Evolutionary conservation across 2,888 invertebrate genomes (phyloP).

Genomic region (Oscheius myriophilus): DNA sequence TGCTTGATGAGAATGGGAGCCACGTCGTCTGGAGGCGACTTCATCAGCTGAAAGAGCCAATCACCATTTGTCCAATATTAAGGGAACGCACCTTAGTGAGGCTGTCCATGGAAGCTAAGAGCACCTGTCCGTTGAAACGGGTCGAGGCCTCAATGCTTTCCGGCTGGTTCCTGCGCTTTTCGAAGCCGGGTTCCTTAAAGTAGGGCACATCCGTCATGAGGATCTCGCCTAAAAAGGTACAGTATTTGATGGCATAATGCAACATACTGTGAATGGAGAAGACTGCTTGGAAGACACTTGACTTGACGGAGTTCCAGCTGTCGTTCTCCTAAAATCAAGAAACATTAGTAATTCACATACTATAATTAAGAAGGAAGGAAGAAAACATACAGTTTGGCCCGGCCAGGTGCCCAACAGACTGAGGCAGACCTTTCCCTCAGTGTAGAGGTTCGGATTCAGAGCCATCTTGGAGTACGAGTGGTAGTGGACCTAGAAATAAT

Average conservation of each 20-base stretch:
- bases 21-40: conserved; percentile 11
- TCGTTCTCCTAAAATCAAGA: conserved; percentile 18
- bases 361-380: neutral
- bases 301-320: conserved; percentile 30
- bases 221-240: conserved; percentile 29
- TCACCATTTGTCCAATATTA: neutral
- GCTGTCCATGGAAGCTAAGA: conserved; percentile 33
- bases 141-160: conserved; percentile 26
- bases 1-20: conserved; percentile 1
- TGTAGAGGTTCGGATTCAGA: conserved; percentile 41
- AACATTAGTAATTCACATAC: neutral
- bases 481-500: conserved; percentile 21
- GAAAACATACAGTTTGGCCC: conserved; percentile 23
- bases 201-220: conserved; percentile 31
- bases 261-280: conserved; percentile 31
- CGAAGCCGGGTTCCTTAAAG: conserved; percentile 42
- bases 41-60: conserved; percentile 11
- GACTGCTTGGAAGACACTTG: conserved; percentile 36
- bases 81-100: conserved; percentile 13
- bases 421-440: conserved; percentile 33
- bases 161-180: conserved; percentile 28
- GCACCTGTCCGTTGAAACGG: conserved; percentile 24
- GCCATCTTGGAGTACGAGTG: conserved; percentile 17
- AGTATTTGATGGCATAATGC: neutral
- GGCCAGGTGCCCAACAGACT: conserved; percentile 38